A percentile compares a stretch with the other conserved stretches of the same genome.
These are phyloP conservation scores for Eulacestoma nigropectus DNA, from an alignment of 2,113 vertebrate genomes.

Conservation along the genomic window DNA sequence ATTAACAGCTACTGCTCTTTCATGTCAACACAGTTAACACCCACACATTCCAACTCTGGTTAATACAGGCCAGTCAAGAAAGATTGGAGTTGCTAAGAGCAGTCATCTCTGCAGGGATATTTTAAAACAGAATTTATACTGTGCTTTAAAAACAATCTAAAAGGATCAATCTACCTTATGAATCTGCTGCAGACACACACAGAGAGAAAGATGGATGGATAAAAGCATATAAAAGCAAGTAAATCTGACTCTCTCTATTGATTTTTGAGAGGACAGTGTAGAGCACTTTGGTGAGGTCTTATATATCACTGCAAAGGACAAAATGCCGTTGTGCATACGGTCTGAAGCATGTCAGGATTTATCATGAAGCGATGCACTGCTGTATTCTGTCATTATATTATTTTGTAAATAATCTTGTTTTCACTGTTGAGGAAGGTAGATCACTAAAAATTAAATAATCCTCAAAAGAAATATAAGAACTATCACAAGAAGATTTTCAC, in stretches of 20 bases:
- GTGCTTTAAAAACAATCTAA: conserved; percentile 44
- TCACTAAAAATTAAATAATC: conserved; percentile 34
- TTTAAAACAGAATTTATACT: conserved; percentile 59
- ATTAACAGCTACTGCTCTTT: conserved; percentile 66
- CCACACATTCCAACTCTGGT: conserved; percentile 37
- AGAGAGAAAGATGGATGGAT: conserved; percentile 16
- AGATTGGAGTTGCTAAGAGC: neutral
- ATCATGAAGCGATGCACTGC: neutral
- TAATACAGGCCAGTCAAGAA: conserved; percentile 32
- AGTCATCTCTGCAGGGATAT: conserved; percentile 16
- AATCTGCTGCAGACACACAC: conserved; percentile 9
- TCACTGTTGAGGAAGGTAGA: conserved; percentile 10
- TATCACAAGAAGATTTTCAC: neutral
- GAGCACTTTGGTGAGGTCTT: conserved; percentile 32
- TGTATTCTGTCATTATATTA: neutral
- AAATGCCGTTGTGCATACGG: neutral
- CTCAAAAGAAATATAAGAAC: neutral
- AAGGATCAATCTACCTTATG: neutral
- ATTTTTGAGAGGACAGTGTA: conserved; percentile 28
- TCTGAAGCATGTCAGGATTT: conserved; percentile 22
- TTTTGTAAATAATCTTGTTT: conserved; percentile 48
- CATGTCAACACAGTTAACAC: conserved; percentile 55
- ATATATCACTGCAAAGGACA: conserved; percentile 9
- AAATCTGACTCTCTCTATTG: neutral
- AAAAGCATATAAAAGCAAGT: conserved; percentile 9